Evolutionary conservation across 1,140 invertebrate species (phyloP).

Genomic region (Apis cerana): DNA sequence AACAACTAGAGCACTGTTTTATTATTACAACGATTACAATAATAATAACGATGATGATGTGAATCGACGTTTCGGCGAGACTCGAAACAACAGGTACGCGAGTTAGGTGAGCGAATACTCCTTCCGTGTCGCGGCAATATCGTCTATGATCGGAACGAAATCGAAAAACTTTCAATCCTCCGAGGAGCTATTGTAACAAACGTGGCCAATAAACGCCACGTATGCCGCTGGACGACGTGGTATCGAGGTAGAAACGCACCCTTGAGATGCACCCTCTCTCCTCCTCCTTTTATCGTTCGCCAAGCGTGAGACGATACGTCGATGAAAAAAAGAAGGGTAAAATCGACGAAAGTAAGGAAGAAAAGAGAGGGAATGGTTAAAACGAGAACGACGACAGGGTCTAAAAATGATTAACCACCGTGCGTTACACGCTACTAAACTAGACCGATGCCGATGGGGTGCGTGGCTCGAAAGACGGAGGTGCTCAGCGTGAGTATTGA

Average conservation of each 20-base stretch:
- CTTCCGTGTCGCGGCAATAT: conserved; percentile 42
- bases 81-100: no score
- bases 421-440: conserved; percentile 54
- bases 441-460: conserved; percentile 45
- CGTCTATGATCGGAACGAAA: conserved; percentile 55
- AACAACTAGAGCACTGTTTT: no score
- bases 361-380: background rate
- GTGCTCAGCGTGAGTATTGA: conserved; percentile 69
- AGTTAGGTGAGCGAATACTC: background rate
- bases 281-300: background rate
- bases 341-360: background rate
- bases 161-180: conserved; percentile 65
- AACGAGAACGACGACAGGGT: conserved; percentile 24
- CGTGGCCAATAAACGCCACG: conserved; percentile 51
- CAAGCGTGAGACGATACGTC: background rate
- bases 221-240: conserved; percentile 38
- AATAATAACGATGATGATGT: no score
- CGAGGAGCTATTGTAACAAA: conserved; percentile 62
- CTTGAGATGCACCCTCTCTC: conserved; percentile 24
- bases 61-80: no score
- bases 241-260: conserved; percentile 54
- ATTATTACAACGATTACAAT: no score
- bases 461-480: conserved; percentile 60
- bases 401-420: conserved; percentile 38
- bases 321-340: background rate